Evolutionary conservation across 2,888 invertebrate genomes (phyloP), one percentile per base, ranked within the genome.

Genomic region (Allophyes oxyacanthae): DNA sequence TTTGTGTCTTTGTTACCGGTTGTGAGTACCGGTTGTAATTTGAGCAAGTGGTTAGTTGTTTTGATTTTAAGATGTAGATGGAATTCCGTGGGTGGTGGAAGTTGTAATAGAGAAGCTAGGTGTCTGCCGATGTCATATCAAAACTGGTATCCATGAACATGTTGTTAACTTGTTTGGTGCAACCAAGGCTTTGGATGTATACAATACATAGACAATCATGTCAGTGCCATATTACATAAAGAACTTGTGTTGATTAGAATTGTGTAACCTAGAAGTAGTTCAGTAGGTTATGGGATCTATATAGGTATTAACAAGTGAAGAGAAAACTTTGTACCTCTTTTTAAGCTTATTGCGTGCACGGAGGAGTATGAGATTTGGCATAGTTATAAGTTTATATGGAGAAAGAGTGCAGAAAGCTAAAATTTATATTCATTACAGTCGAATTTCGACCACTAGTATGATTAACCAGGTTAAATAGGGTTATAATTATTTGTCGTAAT

Each of bases 21-120:
- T 30, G 55, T 58, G 33, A 53, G 54, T 67, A 68, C 62, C 60
- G 57, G 64, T 72, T 70, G 75, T 75, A 76, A 77, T 71, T 65
- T 64, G 72, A 81, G 70, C 67, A 69, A 65, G 48, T 65, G 58
- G 51, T 71, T 72, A 40, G 54, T 52, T 62, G 45, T 34, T 45
- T 36, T 54, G 70, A 56, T 64, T 55, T 50, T 64, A 51, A 57
- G 65, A 72, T 59, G 43, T 56, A 58, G 62, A 41, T 60, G 66
- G 76, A 76, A 75, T 75, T 56, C 63, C 65, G 75, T 75, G 59
- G 75, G 75, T 61, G 68, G 58, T 59, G 25, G 32, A 33, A 58
- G 52, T 52, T 37, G 58, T 66, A 61, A 55, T 62, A 53, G 46
- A 64, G 64, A 53, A 64, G 60, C 68, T 54, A 65, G 62, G 34